phyloP scores from a whole-genome alignment of 2,113 vertebrate genomes.

The Dryoscopus gambensis region DNA sequence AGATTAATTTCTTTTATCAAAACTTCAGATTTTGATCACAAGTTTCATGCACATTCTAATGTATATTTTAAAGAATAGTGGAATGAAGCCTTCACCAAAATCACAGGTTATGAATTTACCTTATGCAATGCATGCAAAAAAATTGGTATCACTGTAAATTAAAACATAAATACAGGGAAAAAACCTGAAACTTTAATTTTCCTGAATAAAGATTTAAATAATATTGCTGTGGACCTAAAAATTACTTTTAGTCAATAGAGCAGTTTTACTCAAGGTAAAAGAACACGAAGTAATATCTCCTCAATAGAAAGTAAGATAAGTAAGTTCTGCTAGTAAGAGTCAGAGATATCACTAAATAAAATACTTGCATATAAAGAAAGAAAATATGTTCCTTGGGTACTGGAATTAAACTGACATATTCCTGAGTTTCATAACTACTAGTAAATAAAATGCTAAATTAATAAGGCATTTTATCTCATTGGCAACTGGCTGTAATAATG shows the following conservation, averaged over 20 bases:
- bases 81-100: background rate
- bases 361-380: background rate
- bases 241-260: background rate
- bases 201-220: background rate
- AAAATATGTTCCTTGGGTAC: background rate
- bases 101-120: background rate
- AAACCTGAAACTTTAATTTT: background rate
- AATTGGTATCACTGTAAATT: fast-evolving
- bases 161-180: background rate
- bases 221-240: background rate
- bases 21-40: background rate
- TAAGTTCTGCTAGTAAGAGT: background rate
- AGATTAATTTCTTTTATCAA: background rate
- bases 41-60: background rate
- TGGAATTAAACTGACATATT: background rate
- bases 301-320: background rate
- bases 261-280: background rate
- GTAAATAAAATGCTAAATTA: background rate
- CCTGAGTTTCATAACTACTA: background rate
- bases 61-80: background rate
- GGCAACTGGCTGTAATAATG: background rate
- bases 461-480: background rate
- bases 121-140: background rate
- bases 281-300: background rate
- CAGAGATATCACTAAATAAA: background rate